phyloP scores from a whole-genome alignment of 2,113 vertebrate species.

The Poeciliopsis retropinna region DNA sequence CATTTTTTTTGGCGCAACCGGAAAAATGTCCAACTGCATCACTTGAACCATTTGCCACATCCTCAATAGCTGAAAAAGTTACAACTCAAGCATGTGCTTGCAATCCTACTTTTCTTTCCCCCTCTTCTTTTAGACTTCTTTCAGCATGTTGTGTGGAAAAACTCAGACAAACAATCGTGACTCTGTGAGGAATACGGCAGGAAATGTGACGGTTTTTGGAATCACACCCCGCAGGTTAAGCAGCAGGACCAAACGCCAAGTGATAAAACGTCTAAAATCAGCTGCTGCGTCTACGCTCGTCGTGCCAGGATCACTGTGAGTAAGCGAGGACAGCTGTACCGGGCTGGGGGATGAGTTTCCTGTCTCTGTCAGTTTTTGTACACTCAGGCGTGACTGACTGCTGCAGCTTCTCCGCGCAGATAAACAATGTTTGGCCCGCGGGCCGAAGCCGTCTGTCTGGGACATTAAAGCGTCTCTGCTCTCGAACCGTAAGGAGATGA shows the following conservation, averaged over 20 bases:
- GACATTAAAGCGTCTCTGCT: slow-evolving; percentile 13
- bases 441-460: slow-evolving; percentile 16
- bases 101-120: not conserved
- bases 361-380: slow-evolving; percentile 23
- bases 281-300: not conserved
- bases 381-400: slow-evolving; percentile 18
- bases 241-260: not conserved
- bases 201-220: not conserved
- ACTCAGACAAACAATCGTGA: not conserved
- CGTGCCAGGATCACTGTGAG: not conserved
- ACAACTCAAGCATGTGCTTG: not conserved
- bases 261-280: not conserved
- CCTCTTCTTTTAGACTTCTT: not conserved
- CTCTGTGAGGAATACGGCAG: not conserved
- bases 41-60: too few species aligned
- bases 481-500: not conserved
- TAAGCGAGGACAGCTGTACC: not conserved
- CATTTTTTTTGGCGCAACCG: too few species aligned
- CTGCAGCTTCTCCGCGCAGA: slow-evolving; percentile 18
- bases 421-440: slow-evolving; percentile 13
- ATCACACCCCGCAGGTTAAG: not conserved
- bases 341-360: slow-evolving; percentile 1
- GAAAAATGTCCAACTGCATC: too few species aligned
- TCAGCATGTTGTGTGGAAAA: not conserved
- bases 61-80: not conserved